Base-by-base conservation (phyloP, 2,797 vertebrate species). In the Sylvia borin region DNA sequence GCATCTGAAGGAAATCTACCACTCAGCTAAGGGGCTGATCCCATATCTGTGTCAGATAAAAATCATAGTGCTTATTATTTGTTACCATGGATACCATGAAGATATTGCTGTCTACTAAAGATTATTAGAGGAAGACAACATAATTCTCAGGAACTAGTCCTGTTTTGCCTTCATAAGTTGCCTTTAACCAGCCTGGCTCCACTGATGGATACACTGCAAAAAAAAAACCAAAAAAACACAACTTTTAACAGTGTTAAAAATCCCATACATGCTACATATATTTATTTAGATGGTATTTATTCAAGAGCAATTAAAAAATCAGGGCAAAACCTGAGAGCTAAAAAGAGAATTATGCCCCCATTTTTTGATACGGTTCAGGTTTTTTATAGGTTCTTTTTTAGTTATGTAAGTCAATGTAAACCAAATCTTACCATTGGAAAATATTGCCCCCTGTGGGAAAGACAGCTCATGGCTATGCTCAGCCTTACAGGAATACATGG, bases 181-280 rank as follows among this genome's bases (percentile, higher is more conserved):
- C 99, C 97, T 99, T 99, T 91, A 99, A 98, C 99, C 99, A 99
- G 93, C 99, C 99, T 54, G 99, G 99, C 98, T 99, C 99, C 96
- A 99, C 98, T 32, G 99, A 99, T 11, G 98, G 97, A 97, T 99
- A 99, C 78, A 99, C 99, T 99, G 90, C 34, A 89, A 83, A 40
- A 62, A 71, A 85, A 17, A 27, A 72, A 5, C 72, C 10, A 88
- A 36, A 10, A 36, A 36, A 36, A 36, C 24, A 83, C 7, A 75
- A 72, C 17, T 45, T 88, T 65, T 40, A 80, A 65, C 43, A 51
- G 11, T 51, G 16, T 32, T 45, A 65, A 80, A 85, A 29, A 74
- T 57, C 34, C 22, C 53, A 64, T 25, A 31, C 20, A 19, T 32
- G 29, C 29, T 32, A 67, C 7, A 26, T 26, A 9, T 48, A 50